These are phyloP conservation scores for Catostylus mosaicus DNA, from an alignment of 30 jellyfish, hydroid and myxozoan species.

Conservation along the genomic window DNA sequence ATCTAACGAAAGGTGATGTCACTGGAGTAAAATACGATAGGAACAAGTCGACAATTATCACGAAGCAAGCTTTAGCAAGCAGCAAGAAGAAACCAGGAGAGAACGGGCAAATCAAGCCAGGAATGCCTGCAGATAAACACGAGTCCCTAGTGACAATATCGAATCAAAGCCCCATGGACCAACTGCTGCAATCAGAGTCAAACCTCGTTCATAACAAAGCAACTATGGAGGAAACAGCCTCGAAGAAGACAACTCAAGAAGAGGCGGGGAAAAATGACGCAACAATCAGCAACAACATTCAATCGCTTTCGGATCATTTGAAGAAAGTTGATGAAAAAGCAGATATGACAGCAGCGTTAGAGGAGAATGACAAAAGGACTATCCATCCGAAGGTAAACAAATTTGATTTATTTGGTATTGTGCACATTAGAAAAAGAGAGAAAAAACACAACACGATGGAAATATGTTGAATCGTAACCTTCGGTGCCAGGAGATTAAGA, in stretches of 20 bases:
- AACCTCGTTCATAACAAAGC: slow-evolving; percentile 65
- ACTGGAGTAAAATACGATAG: slow-evolving; percentile 70
- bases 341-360: slow-evolving; percentile 85
- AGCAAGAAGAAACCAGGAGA: slow-evolving; percentile 55
- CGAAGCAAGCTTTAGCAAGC: slow-evolving; percentile 81
- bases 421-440: too few species aligned
- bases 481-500: too few species aligned
- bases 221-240: slow-evolving; percentile 46
- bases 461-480: too few species aligned
- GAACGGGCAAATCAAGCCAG: background rate
- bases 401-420: too few species aligned
- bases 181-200: slow-evolving; percentile 70
- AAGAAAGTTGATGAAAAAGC: slow-evolving; percentile 77
- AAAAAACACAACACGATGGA: too few species aligned
- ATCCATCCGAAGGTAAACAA: slow-evolving; percentile 71
- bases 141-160: slow-evolving; percentile 80
- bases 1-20: slow-evolving; percentile 25
- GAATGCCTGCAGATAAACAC: slow-evolving; percentile 45
- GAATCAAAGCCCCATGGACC: slow-evolving; percentile 90
- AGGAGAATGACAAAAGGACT: slow-evolving; percentile 81
- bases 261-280: slow-evolving; percentile 53
- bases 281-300: slow-evolving; percentile 69
- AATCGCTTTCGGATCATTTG: slow-evolving; percentile 82
- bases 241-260: slow-evolving; percentile 40
- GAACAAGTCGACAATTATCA: slow-evolving; percentile 77